Evolutionary conservation across 2,113 vertebrate species (phyloP).

Genomic region (Genyomyrus donnyi): DNA sequence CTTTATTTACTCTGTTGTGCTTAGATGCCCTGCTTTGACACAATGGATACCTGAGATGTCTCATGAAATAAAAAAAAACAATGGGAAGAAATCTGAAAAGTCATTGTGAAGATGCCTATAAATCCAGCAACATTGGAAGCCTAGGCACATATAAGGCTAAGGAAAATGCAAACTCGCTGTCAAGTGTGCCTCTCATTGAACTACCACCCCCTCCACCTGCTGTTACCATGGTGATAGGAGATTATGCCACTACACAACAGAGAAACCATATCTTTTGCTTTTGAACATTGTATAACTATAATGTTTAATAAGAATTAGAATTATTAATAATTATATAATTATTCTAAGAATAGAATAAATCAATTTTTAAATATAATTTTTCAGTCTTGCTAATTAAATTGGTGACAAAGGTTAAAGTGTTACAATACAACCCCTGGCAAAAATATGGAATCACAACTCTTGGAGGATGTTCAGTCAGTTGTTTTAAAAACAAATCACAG

Average conservation of each 20-base stretch:
- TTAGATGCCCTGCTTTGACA: not conserved
- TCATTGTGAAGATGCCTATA: not conserved
- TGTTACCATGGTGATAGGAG: not conserved
- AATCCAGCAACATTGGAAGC: not conserved
- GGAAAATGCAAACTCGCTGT: not conserved
- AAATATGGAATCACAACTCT: no score
- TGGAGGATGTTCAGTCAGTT: no score
- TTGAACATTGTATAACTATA: not conserved
- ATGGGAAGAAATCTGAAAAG: not conserved
- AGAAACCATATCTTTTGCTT: not conserved
- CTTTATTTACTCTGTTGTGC: not conserved
- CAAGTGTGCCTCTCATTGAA: not conserved
- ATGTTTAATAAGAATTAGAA: not conserved
- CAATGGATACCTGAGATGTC: not conserved
- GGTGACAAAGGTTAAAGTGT: not conserved
- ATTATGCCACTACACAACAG: not conserved
- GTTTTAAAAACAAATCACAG: no score
- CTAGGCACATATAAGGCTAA: not conserved
- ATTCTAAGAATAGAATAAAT: not conserved
- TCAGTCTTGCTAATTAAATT: not conserved
- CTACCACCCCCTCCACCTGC: not conserved
- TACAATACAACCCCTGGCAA: not conserved
- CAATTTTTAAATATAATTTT: not conserved
- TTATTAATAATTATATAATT: no score
- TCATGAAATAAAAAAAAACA: not conserved